Conservation (phyloP, 2,888 invertebrate genomes). For the Octonoba sinensis region DNA sequence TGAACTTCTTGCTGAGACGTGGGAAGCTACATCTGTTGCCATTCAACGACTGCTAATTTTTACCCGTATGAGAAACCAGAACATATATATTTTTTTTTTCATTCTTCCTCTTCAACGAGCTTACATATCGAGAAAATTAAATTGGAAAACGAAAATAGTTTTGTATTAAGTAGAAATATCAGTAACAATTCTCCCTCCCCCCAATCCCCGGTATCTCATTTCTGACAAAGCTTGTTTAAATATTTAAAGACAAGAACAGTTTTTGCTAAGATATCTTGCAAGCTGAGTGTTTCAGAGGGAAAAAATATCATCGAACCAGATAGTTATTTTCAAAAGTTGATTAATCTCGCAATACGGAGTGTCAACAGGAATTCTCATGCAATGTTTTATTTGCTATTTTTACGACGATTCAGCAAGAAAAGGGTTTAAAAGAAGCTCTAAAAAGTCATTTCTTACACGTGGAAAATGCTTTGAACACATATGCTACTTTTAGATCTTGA, state of each 20-base stretch:
- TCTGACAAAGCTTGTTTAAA: constrained; percentile 58
- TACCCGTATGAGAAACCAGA: constrained; percentile 40
- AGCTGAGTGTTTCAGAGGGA: neutral
- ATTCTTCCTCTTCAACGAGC: constrained; percentile 12
- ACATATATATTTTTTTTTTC: constrained; percentile 19
- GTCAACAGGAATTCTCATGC: constrained; percentile 50
- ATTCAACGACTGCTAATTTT: constrained; percentile 41
- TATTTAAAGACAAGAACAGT: constrained; percentile 55
- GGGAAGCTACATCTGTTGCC: constrained; percentile 43
- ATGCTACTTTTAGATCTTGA: constrained; percentile 1
- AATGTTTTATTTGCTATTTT: constrained; percentile 46
- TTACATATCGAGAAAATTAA: constrained; percentile 40
- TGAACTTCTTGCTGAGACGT: constrained; percentile 52
- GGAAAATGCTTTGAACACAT: neutral
- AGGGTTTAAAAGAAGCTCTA: constrained; percentile 25
- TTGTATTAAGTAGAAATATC: constrained; percentile 55
- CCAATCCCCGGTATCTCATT: constrained; percentile 25
- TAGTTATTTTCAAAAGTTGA: constrained; percentile 51
- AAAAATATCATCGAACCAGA: constrained; percentile 36
- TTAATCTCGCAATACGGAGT: constrained; percentile 43
- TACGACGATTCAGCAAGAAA: constrained; percentile 29
- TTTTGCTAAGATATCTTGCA: neutral
- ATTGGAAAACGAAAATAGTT: constrained; percentile 55
- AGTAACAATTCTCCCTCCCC: constrained; percentile 24
- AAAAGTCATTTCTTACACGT: neutral